Evolutionary conservation across 2,113 vertebrate genomes (phyloP).

Genomic region (Machaerirhynchus nigripectus): DNA sequence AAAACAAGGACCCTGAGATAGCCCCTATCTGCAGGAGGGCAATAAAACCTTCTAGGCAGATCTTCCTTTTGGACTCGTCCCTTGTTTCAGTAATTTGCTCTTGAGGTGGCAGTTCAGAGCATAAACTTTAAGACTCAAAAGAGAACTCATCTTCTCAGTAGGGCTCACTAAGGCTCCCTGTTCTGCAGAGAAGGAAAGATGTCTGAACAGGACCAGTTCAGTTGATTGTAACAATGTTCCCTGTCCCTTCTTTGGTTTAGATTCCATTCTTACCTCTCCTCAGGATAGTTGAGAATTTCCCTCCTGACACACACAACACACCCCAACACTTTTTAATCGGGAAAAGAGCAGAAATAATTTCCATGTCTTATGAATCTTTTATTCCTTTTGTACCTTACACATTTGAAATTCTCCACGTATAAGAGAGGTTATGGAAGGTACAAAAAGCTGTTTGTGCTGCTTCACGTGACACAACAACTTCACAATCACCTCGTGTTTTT

Average conservation of each 20-base stretch:
- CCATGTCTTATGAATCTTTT: background rate
- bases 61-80: background rate
- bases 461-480: background rate
- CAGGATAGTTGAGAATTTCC: background rate
- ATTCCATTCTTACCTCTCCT: background rate
- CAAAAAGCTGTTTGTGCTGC: background rate
- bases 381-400: background rate
- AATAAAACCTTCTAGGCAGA: background rate
- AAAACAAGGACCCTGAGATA: background rate
- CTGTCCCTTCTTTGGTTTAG: background rate
- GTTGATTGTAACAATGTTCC: background rate
- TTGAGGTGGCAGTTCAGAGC: background rate
- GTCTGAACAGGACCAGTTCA: background rate
- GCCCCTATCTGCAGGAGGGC: background rate
- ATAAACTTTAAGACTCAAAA: background rate
- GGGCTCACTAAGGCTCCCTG: background rate
- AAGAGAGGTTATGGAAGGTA: background rate
- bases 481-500: background rate
- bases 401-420: background rate
- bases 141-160: background rate
- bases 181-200: background rate
- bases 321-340: background rate
- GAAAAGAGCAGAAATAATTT: conserved; percentile 13
- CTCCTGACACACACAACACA: background rate
- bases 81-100: background rate